Evolutionary conservation across 2,797 vertebrate species (phyloP).

Genomic region (Chelon auratus): DNA sequence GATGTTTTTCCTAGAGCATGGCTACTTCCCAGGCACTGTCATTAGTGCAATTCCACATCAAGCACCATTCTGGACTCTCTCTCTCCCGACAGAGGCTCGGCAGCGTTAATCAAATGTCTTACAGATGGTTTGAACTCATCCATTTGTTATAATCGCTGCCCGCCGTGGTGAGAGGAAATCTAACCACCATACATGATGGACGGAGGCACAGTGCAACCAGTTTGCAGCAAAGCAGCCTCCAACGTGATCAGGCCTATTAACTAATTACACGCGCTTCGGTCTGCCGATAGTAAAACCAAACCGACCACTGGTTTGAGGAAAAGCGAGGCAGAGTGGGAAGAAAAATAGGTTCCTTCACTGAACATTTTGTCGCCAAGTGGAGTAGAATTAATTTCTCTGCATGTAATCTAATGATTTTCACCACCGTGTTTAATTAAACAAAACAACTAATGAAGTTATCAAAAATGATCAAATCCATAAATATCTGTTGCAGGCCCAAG

Average conservation of each 20-base stretch:
- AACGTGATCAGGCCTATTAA: conserved; percentile 54
- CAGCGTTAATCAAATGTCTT: conserved; percentile 85
- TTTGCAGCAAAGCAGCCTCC: conserved; percentile 53
- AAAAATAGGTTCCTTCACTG: conserved; percentile 40
- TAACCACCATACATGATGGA: conserved; percentile 75
- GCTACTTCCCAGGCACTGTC: conserved; percentile 69
- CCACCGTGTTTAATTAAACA: conserved; percentile 29
- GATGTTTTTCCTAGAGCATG: conserved; percentile 78
- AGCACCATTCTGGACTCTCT: conserved; percentile 52
- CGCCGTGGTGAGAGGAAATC: conserved; percentile 66
- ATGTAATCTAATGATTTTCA: conserved; percentile 56
- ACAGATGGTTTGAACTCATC: conserved; percentile 86
- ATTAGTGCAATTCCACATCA: conserved; percentile 78
- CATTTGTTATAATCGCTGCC: conserved; percentile 85
- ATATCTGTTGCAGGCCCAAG: not conserved
- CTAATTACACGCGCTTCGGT: conserved; percentile 59
- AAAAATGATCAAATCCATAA: conserved; percentile 23
- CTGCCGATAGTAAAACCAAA: conserved; percentile 49
- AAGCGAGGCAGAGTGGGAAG: conserved; percentile 40
- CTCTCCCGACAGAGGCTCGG: conserved; percentile 52
- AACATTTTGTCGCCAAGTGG: conserved; percentile 48
- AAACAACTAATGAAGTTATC: not conserved
- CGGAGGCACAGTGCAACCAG: conserved; percentile 71
- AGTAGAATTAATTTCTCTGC: conserved; percentile 53
- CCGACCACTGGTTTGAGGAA: conserved; percentile 40